These are phyloP conservation scores for Notolabrus celidotus DNA, from an alignment of 2,797 vertebrate species.

Conservation along the genomic window DNA sequence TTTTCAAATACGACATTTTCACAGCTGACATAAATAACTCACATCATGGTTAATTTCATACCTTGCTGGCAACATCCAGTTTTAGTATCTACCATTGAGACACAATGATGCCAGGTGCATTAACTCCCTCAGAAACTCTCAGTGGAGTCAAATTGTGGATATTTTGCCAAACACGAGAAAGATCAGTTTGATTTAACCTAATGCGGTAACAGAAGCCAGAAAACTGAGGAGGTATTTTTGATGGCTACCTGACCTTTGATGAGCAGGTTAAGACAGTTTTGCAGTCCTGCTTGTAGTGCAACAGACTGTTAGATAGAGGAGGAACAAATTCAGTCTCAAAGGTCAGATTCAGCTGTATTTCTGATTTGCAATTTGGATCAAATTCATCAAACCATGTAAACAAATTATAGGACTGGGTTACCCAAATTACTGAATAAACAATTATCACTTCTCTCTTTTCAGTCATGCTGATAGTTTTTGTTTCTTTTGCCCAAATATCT, in stretches of 20 bases:
- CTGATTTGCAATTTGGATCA: conserved; percentile 4
- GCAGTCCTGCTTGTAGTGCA: too few species aligned
- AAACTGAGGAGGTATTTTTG: background rate
- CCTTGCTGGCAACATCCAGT: background rate
- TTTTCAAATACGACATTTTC: background rate
- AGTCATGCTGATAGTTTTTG: conserved; percentile 1
- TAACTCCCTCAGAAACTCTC: too few species aligned
- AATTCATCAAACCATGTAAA: background rate
- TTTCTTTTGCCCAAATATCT: background rate
- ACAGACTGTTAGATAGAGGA: background rate
- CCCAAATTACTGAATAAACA: background rate
- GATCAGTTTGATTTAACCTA: background rate
- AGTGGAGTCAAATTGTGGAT: background rate
- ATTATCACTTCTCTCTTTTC: background rate
- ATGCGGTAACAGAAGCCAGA: background rate
- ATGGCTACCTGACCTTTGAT: too few species aligned
- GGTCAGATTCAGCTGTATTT: conserved; percentile 12
- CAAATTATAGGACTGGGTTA: background rate
- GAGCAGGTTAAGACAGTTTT: too few species aligned
- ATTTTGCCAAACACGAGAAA: too few species aligned
- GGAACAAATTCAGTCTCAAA: background rate
- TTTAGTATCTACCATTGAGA: background rate
- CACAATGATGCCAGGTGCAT: background rate
- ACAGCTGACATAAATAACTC: background rate
- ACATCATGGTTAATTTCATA: background rate